Evolutionary conservation across 2,797 vertebrate species (phyloP), one percentile per base, ranked within the genome.

Genomic region (Cynodonichthys magdalenae): DNA sequence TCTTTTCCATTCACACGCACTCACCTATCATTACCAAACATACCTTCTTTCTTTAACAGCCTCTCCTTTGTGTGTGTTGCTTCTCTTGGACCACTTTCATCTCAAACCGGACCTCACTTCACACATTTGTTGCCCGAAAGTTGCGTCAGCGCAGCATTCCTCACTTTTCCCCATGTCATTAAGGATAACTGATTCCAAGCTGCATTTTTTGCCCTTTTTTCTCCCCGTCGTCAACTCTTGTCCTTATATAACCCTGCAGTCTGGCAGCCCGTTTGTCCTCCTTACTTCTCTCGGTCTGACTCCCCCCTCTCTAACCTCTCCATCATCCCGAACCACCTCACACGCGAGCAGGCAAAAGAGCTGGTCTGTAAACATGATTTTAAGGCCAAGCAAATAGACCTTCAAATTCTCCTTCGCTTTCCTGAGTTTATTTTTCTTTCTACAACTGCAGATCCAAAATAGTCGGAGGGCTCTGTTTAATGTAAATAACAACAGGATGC

Each of bases 131-230:
- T 82, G 84, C 82, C 79, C 71, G 46, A 82, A 80, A 77, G 67
- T 87, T 83, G 75, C 87, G 80, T 90, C 87, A 91, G 82, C 79
- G 24, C 69, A 71, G 71, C 83, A 89, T 86, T 89, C 84, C 86
- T 41, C 73, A 63, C 80, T 87, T 85, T 85, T 89, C 79, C 87
- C 71, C 71, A 59, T 80, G 85, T 90, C 88, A 86, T 85, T 31
- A 20, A 45, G 69, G 58, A 78, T 72, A 80, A 70, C 78, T 74
- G 78, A 78, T 79, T 83, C 85, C 83, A 81, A 82, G 70, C 74
- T 80, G 75, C 70, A 75, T 87, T 90, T 90, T 73, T 85, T 72
- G 73, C 66, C 73, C 75, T 77, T 83, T 80, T 83, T 77, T 81
- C 80, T 81, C 81, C 86, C 81, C 79, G 82, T 89, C 84, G 85